These are phyloP conservation scores for Notothenia coriiceps DNA, from an alignment of 2,113 vertebrate genomes.

Conservation along the genomic window DNA sequence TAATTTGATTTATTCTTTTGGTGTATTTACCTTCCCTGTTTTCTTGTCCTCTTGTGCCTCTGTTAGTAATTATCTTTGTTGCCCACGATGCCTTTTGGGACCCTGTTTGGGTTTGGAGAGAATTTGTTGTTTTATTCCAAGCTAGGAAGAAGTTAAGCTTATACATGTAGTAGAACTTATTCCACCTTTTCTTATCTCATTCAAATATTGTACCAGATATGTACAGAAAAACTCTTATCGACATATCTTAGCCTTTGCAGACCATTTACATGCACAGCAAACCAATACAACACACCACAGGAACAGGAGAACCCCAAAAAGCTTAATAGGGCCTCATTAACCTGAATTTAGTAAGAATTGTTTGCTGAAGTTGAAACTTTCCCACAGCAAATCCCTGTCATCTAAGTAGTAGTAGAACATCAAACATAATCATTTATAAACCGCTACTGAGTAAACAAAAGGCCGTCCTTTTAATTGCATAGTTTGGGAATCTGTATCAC, in stretches of 20 bases:
- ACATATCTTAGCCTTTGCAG: no score
- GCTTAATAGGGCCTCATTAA: no score
- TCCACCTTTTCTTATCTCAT: no score
- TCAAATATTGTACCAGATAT: no score
- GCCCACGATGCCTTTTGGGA: neutral
- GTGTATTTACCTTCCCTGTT: conserved; percentile 17
- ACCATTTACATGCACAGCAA: no score
- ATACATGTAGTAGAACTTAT: no score
- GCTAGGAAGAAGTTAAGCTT: neutral
- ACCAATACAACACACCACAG: no score
- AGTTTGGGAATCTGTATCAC: conserved; percentile 4
- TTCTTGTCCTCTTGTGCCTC: neutral
- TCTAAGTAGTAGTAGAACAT: neutral
- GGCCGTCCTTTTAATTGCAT: conserved; percentile 8
- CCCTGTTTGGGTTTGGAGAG: neutral
- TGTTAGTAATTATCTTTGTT: conserved; percentile 30
- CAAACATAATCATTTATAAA: neutral
- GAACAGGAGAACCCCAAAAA: no score
- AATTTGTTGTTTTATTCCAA: conserved; percentile 31
- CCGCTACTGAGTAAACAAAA: neutral
- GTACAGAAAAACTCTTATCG: no score
- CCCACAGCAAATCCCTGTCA: neutral
- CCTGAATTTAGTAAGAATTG: no score
- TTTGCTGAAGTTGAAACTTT: neutral
- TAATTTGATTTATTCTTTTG: conserved; percentile 41